Evolutionary conservation across 2,113 vertebrate species (phyloP).

Genomic region (Muntiacus reevesi): DNA sequence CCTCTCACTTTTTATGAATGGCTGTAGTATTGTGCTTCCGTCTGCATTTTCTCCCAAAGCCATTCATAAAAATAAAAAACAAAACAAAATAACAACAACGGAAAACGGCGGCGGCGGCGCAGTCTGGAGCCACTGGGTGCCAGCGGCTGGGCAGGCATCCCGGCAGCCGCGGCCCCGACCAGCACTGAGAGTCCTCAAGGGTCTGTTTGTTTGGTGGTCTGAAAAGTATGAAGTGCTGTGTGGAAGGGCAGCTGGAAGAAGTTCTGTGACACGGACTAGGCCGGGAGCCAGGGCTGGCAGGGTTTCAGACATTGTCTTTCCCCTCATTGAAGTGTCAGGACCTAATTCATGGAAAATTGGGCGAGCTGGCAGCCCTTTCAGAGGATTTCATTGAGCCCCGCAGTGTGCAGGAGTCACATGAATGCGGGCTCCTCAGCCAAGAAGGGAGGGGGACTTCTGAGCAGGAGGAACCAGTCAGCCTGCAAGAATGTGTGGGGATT

Average conservation of each 20-base stretch:
- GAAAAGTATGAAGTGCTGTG: slow-evolving; percentile 82
- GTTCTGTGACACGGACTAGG: slow-evolving; percentile 86
- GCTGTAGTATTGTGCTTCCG: slow-evolving; percentile 73
- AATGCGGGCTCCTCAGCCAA: slow-evolving; percentile 73
- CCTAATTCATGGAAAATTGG: slow-evolving; percentile 89
- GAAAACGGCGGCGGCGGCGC: slow-evolving; percentile 75
- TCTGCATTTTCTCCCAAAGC: slow-evolving; percentile 73
- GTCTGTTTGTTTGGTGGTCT: slow-evolving; percentile 85
- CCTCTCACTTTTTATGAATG: slow-evolving; percentile 85
- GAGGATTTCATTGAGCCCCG: slow-evolving; percentile 84
- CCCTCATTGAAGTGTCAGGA: slow-evolving; percentile 88
- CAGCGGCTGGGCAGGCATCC: slow-evolving; percentile 83
- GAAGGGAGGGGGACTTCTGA: slow-evolving; percentile 74
- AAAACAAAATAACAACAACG: slow-evolving; percentile 80
- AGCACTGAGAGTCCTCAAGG: slow-evolving; percentile 78
- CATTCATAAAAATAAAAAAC: slow-evolving; percentile 88
- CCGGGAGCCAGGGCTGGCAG: slow-evolving; percentile 84
- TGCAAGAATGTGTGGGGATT: slow-evolving; percentile 71
- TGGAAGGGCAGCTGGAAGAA: slow-evolving; percentile 84
- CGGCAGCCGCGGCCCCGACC: slow-evolving; percentile 72
- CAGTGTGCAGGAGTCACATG: slow-evolving; percentile 81
- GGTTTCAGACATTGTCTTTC: slow-evolving; percentile 89
- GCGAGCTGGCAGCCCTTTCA: slow-evolving; percentile 85
- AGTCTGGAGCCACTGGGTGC: slow-evolving; percentile 80
- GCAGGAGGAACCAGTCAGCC: slow-evolving; percentile 71